A percentile compares a stretch with the other conserved stretches of the same genome.
These are phyloP conservation scores for western clawed frog (Xenopus tropicalis) DNA, from an alignment of 2,113 vertebrate species.

Conservation along the genomic window UCB_Xtro_10.0 CM004445.2:96636501-96637000, in stretches of 20 bases:
- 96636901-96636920: slow-evolving; percentile 18
- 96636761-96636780: slow-evolving; percentile 29
- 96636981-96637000: neutral
- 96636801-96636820: slow-evolving; percentile 29
- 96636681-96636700: neutral
- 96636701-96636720: slow-evolving; percentile 31
- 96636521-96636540: too few species aligned
- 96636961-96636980: neutral
- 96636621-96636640: neutral
- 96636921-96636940: slow-evolving; percentile 27
- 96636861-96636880: slow-evolving; percentile 21
- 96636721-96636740: slow-evolving; percentile 10
- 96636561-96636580: too few species aligned
- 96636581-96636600: neutral
- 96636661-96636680: neutral
- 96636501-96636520: too few species aligned
- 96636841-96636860: slow-evolving; percentile 24
- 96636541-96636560: too few species aligned
- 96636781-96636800: slow-evolving; percentile 22
- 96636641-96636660: slow-evolving; percentile 4
- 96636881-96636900: slow-evolving; percentile 20
- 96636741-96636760: slow-evolving; percentile 31
- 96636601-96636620: neutral
- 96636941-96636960: slow-evolving; percentile 12
- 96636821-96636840: slow-evolving; percentile 30